These are phyloP conservation scores for Cyprinodon variegatus DNA, from an alignment of 2,113 vertebrate genomes.

Conservation along the genomic window DNA sequence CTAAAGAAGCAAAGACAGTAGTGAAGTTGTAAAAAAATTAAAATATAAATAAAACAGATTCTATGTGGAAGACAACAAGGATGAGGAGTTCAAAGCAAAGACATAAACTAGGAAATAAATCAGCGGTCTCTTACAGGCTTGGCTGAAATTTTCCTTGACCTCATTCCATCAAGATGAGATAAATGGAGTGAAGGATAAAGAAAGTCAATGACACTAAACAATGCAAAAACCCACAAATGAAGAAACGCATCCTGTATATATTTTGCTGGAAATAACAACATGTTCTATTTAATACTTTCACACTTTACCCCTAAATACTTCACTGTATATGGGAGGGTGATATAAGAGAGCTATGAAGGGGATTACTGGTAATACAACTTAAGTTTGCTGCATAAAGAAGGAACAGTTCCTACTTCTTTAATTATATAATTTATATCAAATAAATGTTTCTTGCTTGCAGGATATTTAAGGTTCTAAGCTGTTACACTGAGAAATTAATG, in stretches of 20 bases:
- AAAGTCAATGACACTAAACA: conserved; percentile 6
- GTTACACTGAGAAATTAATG: background rate
- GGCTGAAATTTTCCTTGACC: conserved; percentile 59
- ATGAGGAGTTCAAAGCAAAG: conserved; percentile 22
- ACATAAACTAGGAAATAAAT: conserved; percentile 53
- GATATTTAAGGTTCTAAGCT: background rate
- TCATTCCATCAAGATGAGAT: conserved; percentile 51
- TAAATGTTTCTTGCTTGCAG: background rate
- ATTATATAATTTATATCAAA: background rate
- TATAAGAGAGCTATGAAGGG: conserved; percentile 22
- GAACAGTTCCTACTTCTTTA: background rate
- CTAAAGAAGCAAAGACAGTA: conserved; percentile 10
- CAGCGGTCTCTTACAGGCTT: conserved; percentile 48
- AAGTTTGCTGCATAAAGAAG: background rate
- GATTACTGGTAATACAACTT: conserved; percentile 15
- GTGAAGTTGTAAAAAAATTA: too few relatives aligned
- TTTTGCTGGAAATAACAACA: background rate
- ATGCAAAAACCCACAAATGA: conserved; percentile 25
- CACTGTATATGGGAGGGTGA: conserved; percentile 17
- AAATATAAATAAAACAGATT: conserved; percentile 20
- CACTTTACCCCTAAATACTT: background rate
- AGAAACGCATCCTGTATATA: background rate
- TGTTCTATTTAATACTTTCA: background rate
- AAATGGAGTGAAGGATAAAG: background rate
- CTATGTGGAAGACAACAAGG: conserved; percentile 6